Base-by-base conservation (phyloP, 37 sponge, comb jelly and placozoan genomes). In the Haliclona indistincta region DNA sequence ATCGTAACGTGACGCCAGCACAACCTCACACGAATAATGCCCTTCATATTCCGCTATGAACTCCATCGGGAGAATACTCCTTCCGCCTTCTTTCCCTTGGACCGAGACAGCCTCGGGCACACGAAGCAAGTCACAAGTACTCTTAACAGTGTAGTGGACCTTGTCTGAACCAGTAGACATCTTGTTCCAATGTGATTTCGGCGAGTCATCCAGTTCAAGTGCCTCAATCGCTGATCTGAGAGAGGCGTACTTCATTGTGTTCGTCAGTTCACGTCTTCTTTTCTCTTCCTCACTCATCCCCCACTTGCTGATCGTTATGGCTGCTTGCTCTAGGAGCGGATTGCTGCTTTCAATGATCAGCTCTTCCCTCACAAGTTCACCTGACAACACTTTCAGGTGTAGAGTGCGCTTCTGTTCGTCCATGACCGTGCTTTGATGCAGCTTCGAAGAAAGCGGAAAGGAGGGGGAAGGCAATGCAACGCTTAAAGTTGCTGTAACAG, bases 11-110 rank as follows among this genome's bases (percentile, higher is more conserved):
- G 90, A 89, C 58, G 45, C 25, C 41, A 89, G 71, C 11, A 70
- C 64, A 25, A 89, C 3, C n/a, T 76, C 81, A 55, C 90, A 89
- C 34, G 73, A 61, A 75, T 80, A 89, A 56, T 84, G 86, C 34
- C 90, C 90, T 45, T 67, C 71, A 17, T 38, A 40, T 2, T 74
- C 76, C 3, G 80, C 33, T 5, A 19, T 19, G 68, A 89, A 89
- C 60, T 33, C 20, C 0, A 89, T 54, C 0, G 85, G 85, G 1
- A 84, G 42, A 30, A 53, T 25, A 10, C 60, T 72, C 38, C 30
- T 41, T 17, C 71, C 63, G 54, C 10, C 10, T 28, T 11, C 42
- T n/a, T 79, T 56, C 56, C 70, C 71, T 13, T 79, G 75, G 23
- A 82, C 66, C 0, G 61, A 39, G 7, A 89, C 54, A 3, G 28